A percentile compares a stretch with the other conserved stretches of the same genome.
Evolutionary conservation across 2,797 vertebrate genomes (phyloP).

Genomic region (Pseudochirops cupreus): DNA sequence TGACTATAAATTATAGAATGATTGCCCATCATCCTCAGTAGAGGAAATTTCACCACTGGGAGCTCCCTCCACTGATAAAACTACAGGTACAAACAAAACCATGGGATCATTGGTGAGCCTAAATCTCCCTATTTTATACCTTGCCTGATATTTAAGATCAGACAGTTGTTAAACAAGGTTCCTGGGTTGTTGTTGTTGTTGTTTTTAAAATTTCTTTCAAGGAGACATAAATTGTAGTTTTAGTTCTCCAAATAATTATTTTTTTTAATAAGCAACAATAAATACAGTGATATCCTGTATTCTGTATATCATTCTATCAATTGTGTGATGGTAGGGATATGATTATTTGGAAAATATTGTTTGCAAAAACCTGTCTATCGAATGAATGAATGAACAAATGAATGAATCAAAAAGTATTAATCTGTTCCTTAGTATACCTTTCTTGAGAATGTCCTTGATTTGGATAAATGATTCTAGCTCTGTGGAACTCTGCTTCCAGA

Average conservation of each 20-base stretch:
- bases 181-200: not conserved
- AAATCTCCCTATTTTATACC: not conserved
- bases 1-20: not conserved
- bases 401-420: not conserved
- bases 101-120: not conserved
- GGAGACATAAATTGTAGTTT: not conserved
- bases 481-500: too few relatives aligned
- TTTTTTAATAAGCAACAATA: not conserved
- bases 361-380: not conserved
- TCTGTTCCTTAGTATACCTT: not conserved
- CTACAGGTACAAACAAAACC: not conserved
- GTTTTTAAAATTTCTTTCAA: not conserved
- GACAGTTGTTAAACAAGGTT: not conserved
- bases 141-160: not conserved
- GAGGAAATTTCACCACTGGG: not conserved
- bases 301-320: not conserved
- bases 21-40: not conserved
- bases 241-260: not conserved
- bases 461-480: not conserved
- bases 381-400: not conserved
- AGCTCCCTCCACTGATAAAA: not conserved
- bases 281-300: not conserved
- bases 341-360: not conserved
- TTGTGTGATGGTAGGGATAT: not conserved
- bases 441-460: not conserved